A percentile compares a stretch with the other conserved stretches of the same genome.
Evolutionary conservation across 2,888 invertebrate species (phyloP).

Genomic region (Nomada hirtipes): DNA sequence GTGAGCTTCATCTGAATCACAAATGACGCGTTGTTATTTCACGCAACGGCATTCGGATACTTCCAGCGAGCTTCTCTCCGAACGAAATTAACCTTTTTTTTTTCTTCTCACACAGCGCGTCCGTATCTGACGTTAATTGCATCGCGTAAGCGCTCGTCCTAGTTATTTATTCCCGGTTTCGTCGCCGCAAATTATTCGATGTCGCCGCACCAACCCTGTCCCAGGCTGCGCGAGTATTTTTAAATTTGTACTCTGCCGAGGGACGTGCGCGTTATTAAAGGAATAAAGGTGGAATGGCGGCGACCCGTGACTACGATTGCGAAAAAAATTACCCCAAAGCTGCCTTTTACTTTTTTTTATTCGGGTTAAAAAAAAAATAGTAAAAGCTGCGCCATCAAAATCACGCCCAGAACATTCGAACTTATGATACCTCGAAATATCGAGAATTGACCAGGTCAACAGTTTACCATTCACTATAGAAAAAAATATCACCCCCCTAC

Average conservation of each 20-base stretch:
- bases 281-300: constrained; percentile 10
- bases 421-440: too few relatives aligned
- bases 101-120: constrained; percentile 26
- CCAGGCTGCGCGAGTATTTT: constrained; percentile 31
- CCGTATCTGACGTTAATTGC: not conserved
- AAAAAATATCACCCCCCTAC: not conserved
- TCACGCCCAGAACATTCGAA: too few relatives aligned
- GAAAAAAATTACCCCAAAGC: too few relatives aligned
- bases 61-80: not conserved
- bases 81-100: constrained; percentile 30
- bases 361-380: too few relatives aligned
- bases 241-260: constrained; percentile 27
- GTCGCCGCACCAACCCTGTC: constrained; percentile 6
- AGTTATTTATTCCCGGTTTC: constrained; percentile 42
- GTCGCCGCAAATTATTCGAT: constrained; percentile 46
- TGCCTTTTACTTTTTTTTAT: too few relatives aligned
- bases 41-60: not conserved
- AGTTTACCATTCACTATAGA: not conserved
- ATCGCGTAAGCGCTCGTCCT: not conserved
- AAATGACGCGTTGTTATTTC: constrained; percentile 51
- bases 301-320: too few relatives aligned
- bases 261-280: constrained; percentile 35
- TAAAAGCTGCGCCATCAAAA: too few relatives aligned
- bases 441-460: not conserved
- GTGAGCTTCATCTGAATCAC: constrained; percentile 59